A percentile compares a stretch with the other conserved stretches of the same genome.
Evolutionary conservation across 2,113 vertebrate species (phyloP).

Genomic region (Caracal caracal): DNA sequence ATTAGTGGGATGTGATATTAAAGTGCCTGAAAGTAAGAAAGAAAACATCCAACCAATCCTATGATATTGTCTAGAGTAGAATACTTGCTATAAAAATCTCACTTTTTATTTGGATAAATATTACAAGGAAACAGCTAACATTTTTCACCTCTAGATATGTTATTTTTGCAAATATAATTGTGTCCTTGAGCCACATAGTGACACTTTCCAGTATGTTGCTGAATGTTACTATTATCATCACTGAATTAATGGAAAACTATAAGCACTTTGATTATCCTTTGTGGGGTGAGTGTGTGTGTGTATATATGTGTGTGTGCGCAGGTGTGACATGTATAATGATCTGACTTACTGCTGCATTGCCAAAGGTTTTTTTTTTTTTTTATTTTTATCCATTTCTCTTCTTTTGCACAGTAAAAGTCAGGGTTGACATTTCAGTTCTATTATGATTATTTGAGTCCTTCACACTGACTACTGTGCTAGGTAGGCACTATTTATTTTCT

Average conservation of each 20-base stretch:
- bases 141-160: neutral
- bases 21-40: neutral
- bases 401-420: constrained; percentile 43
- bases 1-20: neutral
- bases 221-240: neutral
- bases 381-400: constrained; percentile 50
- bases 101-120: neutral
- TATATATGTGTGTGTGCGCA: neutral
- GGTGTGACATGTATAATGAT: neutral
- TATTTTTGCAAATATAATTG: neutral
- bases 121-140: neutral
- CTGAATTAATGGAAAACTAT: neutral
- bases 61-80: neutral
- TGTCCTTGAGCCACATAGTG: neutral
- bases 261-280: neutral
- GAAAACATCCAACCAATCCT: neutral
- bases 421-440: constrained; percentile 51
- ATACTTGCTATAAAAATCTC: neutral
- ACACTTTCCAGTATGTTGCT: neutral
- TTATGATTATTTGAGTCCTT: constrained; percentile 59
- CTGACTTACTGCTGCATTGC: neutral
- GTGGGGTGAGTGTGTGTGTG: too few relatives aligned
- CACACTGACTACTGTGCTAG: neutral
- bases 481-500: constrained; percentile 29
- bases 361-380: constrained; percentile 52